Evolutionary conservation across 2,888 invertebrate species (phyloP).

Genomic region (Chymomyza fuscimana): DNA sequence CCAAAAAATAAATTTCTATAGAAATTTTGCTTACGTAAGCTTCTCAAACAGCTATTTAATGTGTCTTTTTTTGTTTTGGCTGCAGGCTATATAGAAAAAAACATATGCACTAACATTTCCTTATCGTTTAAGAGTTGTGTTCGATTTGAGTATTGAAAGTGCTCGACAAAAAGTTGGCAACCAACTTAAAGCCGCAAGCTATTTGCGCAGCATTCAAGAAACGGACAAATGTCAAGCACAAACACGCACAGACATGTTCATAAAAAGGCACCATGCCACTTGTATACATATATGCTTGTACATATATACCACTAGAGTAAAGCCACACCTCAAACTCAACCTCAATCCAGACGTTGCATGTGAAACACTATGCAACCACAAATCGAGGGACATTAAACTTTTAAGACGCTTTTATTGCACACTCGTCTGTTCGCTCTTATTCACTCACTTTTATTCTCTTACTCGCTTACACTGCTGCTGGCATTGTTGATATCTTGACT

Average conservation of each 20-base stretch:
- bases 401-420: slow-evolving; percentile 72
- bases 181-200: slow-evolving; percentile 24
- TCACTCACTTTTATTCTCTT: slow-evolving; percentile 13
- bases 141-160: background rate
- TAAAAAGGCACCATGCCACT: background rate
- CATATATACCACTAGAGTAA: background rate
- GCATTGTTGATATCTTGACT: background rate
- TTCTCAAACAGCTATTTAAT: no score
- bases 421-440: slow-evolving; percentile 8
- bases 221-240: slow-evolving; percentile 21
- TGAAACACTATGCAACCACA: slow-evolving; percentile 48
- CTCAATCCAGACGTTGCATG: background rate
- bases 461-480: slow-evolving; percentile 22
- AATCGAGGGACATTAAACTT: slow-evolving; percentile 67
- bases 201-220: slow-evolving; percentile 18
- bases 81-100: slow-evolving; percentile 22
- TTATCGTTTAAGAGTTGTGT: background rate
- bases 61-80: background rate
- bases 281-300: slow-evolving; percentile 14
- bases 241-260: background rate
- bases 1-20: no score
- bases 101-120: background rate
- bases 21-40: no score
- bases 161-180: slow-evolving; percentile 14
- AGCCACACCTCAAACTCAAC: background rate